Base-by-base conservation (phyloP, 2,113 vertebrate species). In the Podarcis muralis region DNA sequence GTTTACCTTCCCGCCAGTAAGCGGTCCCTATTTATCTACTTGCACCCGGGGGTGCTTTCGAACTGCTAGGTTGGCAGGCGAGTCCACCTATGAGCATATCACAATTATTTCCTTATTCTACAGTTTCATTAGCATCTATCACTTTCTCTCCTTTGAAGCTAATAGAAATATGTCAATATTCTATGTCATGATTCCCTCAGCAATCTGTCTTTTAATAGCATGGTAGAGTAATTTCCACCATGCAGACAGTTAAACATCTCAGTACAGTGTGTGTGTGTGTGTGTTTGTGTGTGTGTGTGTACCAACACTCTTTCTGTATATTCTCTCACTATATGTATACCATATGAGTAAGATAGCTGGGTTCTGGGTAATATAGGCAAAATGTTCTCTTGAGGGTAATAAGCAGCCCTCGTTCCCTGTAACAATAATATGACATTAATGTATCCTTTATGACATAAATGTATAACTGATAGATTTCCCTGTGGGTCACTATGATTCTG, bases 381-480 rank as follows among this genome's bases (percentile, higher is more conserved):
- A 93, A 90, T 84, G 48, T 90, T 88, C 87, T 86, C n/a, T 85
- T 79, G n/a, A 81, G 72, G 20, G 53, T 74, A 71, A 85, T 37
- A 76, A 79, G 16, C 83, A 88, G 81, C 22, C 77, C 43, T 87
- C 43, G 30, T 76, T 87, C 79, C 22, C 40, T 78, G 43, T 66
- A 82, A 86, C 57, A 91, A 89, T 92, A 88, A 87, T 91, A 79
- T 87, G 65, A 86, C 87, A 89, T 69, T 81, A 89, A 90, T 77
- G 74, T 59, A 72, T 78, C 82, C 25, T 87, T 68, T 87, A 84
- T n/a, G 86, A 88, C 88, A 91, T 53, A 53, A 53, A 53, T 53
- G 83, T 90, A 83, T 78, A 81, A 81, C 59, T 72, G 32, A 81
- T 82, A 16, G 35, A 23, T 92, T 92, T 86, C 87, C 84, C 32